These are phyloP conservation scores for Lithophane socia DNA, from an alignment of 2,888 invertebrate genomes.

Conservation along the genomic window DNA sequence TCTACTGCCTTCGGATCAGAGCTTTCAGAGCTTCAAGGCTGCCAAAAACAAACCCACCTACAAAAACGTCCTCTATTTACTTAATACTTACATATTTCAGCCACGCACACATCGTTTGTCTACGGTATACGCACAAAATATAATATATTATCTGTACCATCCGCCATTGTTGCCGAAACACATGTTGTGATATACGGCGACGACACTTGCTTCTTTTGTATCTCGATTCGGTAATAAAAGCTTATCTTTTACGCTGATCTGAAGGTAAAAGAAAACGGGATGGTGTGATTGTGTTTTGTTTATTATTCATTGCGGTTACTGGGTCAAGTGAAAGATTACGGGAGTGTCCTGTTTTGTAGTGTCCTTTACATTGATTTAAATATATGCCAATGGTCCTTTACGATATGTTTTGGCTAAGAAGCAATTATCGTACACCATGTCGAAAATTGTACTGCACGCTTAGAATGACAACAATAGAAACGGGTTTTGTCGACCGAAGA, in stretches of 20 bases:
- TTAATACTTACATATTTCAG: constrained; percentile 47
- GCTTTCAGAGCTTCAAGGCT: neutral
- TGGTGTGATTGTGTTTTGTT: constrained; percentile 11
- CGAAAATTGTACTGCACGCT: too few relatives aligned
- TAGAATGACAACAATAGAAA: too few relatives aligned
- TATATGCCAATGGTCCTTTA: too few relatives aligned
- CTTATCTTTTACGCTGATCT: constrained; percentile 43
- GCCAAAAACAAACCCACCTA: neutral
- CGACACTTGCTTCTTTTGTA: constrained; percentile 44
- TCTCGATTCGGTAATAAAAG: constrained; percentile 42
- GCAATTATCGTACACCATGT: too few relatives aligned
- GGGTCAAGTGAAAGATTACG: neutral
- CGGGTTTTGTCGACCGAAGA: too few relatives aligned
- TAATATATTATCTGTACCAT: constrained; percentile 38
- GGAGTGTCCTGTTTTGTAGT: too few relatives aligned
- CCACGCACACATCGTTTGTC: constrained; percentile 60
- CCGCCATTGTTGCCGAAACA: constrained; percentile 45
- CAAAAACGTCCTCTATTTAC: constrained; percentile 27
- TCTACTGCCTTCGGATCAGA: too few relatives aligned
- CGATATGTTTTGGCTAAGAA: too few relatives aligned
- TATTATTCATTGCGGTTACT: neutral
- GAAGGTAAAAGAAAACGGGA: constrained; percentile 23
- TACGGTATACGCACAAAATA: constrained; percentile 32
- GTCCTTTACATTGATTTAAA: too few relatives aligned
- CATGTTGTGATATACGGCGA: constrained; percentile 36